A percentile compares a stretch with the other conserved stretches of the same genome.
Conservation (phyloP, 2,888 invertebrate species). For the Drosophila borealis region DNA sequence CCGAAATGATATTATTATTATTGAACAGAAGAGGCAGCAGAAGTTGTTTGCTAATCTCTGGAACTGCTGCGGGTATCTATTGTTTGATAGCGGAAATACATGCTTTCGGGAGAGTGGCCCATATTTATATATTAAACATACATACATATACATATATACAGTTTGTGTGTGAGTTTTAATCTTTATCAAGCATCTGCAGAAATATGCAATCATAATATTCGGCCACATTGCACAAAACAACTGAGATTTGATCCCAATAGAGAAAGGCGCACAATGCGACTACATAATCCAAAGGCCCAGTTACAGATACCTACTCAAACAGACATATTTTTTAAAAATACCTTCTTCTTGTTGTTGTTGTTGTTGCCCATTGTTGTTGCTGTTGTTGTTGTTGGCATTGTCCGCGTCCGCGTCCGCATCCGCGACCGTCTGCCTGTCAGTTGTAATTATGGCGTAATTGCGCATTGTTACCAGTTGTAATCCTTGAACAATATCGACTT, state of each 20-base stretch:
- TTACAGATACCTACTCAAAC: slow-evolving; percentile 36
- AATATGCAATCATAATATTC: slow-evolving; percentile 64
- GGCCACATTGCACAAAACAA: slow-evolving; percentile 53
- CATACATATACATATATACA: not conserved
- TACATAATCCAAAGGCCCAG: slow-evolving; percentile 45
- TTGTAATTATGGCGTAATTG: slow-evolving; percentile 74
- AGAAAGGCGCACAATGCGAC: slow-evolving; percentile 33
- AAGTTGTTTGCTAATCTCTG: slow-evolving; percentile 14
- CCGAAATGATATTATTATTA: slow-evolving; percentile 6
- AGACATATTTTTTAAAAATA: slow-evolving; percentile 15
- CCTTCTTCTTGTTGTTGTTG: slow-evolving; percentile 31
- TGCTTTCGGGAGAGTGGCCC: slow-evolving; percentile 6
- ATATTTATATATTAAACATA: slow-evolving; percentile 4
- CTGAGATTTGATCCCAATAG: slow-evolving; percentile 35
- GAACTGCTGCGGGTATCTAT: slow-evolving; percentile 14
- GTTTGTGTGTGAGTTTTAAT: slow-evolving; percentile 19
- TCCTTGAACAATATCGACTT: slow-evolving; percentile 39
- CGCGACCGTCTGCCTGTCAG: slow-evolving; percentile 36
- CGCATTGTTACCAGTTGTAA: slow-evolving; percentile 57
- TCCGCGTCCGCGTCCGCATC: too few relatives aligned
- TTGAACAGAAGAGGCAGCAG: not conserved
- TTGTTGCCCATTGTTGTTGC: slow-evolving; percentile 19
- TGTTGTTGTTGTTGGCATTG: slow-evolving; percentile 2
- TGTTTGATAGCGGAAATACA: slow-evolving; percentile 36
- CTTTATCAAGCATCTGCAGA: slow-evolving; percentile 64